Base-by-base conservation (phyloP, 1,140 invertebrate species). In the Cotesia typhae region DNA sequence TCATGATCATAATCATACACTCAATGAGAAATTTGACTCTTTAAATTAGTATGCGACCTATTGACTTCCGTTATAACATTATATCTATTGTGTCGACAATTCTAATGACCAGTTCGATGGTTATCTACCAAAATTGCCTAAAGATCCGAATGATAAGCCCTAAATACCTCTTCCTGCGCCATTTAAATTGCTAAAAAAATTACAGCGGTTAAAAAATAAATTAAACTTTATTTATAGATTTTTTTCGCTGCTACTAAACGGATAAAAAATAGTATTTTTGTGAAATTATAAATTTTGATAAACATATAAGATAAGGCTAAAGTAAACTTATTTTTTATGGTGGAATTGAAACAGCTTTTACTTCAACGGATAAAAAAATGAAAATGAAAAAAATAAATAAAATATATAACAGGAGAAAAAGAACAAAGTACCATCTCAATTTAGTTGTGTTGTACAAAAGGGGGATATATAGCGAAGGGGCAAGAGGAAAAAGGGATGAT, bases 361-460 rank as follows among this genome's bases (percentile, higher is more conserved):
- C 20, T 63, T 66, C 10, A 47, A 5, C 2, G 63, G 63, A 65
- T 41, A 41, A 53, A 20, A 12, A 41, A 37, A 41, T 12, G 7
- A 14, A n/a, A 12, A 52, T 9, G 36, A 35, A 52, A 52, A 68
- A 55, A 20, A 35, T 55, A 55, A 10, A 68, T 14, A 59, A 5
- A 59, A 59, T 9, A 59, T 59, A 20, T 6, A 64, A 69, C 57
- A 67, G 51, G 68, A 75, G 68, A 28, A 61, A 59, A 66, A 35
- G 52, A 20, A 64, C 60, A 47, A 47, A 73, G 55, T 71, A 67
- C 37, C 72, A 76, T 79, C 76, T 78, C 74, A 81, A 80, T 77
- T 80, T 77, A 74, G 76, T 78, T 74, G 67, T 73, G 74, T 74
- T 75, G 61, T 66, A 71, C 69, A 66, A 75, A 67, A 76, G 78